Percentiles rank a stretch among this genome's conserved stretches.
Conservation (phyloP, 2,113 vertebrate genomes). For the Cyanistes caeruleus region DNA sequence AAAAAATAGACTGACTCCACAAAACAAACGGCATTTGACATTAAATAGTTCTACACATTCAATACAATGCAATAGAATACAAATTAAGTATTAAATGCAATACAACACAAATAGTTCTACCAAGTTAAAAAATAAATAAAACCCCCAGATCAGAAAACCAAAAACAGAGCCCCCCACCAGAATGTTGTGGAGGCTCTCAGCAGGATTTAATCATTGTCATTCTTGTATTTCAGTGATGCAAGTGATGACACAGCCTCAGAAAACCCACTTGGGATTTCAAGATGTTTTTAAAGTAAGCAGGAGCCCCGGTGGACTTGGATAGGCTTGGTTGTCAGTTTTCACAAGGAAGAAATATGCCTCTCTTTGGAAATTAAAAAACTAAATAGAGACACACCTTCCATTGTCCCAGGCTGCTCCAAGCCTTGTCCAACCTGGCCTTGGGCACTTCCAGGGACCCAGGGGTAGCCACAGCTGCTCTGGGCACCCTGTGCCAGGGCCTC, state of each 20-base stretch:
- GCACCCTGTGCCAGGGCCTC: not conserved
- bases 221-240: not conserved
- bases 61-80: not conserved
- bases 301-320: not conserved
- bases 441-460: not conserved
- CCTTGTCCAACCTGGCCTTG: not conserved
- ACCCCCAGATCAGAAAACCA: not conserved
- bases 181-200: not conserved
- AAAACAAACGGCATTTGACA: not conserved
- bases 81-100: not conserved
- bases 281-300: not conserved
- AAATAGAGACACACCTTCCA: not conserved
- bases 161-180: fast-evolving
- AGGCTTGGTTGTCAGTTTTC: not conserved
- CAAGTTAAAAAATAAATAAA: not conserved
- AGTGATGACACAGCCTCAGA: not conserved
- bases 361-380: not conserved
- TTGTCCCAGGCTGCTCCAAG: fast-evolving
- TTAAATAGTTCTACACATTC: not conserved
- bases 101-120: not conserved
- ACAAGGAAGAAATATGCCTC: fast-evolving
- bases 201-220: fast-evolving
- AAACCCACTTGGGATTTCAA: not conserved
- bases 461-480: not conserved
- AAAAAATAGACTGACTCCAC: not conserved